Base-by-base conservation (phyloP, 2,888 invertebrate species). In the Periphyllus acericola region DNA sequence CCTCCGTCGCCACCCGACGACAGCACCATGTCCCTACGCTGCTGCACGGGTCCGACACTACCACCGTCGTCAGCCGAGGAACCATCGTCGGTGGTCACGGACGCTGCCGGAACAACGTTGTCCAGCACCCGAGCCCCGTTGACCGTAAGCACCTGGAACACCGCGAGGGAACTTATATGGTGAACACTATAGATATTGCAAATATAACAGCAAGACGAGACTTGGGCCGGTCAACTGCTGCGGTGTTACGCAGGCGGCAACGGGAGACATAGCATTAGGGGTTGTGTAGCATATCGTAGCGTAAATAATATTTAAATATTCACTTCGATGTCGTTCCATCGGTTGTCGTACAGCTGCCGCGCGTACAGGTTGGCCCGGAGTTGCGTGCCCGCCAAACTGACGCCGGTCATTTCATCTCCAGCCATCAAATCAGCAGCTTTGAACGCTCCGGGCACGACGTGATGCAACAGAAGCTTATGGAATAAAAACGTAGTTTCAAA, bases 351-450 rank as follows among this genome's bases (percentile, higher is more conserved):
- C 0, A 84, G 40, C 90, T 97, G 96, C 95, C 96, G 95, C 89
- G 95, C 94, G 91, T 96, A 97, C 90, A 96, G 95, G 92, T 97
- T 97, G 74, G 97, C 96, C 87, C 97, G 93, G 52, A 97, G 92
- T 91, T 97, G 96, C 0, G 97, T 97, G 89, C 96, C 96, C 0
- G 96, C 96, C 80, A 97, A 93, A 0, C 96, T 96, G 0, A 97
- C 96, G 0, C 96, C 96, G 0, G 96, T 96, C 96, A 97, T 97
- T 93, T 97, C 96, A 90, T 97, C 96, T 91, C 96, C 96, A 14
- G 76, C 76, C 32, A 66, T 76, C 17, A 97, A 92, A 4, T 95
- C 93, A 32, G 93, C 94, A 89, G 96, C 94, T 91, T 95, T 95
- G 91, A 97, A 96, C 6, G 96, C 94, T 52, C 96, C 96, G 0